These are phyloP conservation scores for Planococcus citri DNA, from an alignment of 1,140 invertebrate genomes.

Conservation along the genomic window DNA sequence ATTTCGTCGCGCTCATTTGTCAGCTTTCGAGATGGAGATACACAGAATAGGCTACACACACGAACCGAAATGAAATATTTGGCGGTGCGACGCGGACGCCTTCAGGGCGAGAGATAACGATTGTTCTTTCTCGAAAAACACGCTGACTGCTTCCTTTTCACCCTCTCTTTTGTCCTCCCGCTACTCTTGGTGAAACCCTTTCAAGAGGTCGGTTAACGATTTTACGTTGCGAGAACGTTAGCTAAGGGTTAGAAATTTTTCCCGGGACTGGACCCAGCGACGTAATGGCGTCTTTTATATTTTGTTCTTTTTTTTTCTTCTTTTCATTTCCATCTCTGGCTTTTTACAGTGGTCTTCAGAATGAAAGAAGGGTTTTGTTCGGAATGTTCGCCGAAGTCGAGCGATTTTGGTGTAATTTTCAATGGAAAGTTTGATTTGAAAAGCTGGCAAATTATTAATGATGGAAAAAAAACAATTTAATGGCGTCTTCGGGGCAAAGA, in stretches of 20 bases:
- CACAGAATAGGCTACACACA: too few relatives aligned
- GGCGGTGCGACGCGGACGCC: background rate
- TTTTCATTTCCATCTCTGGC: background rate
- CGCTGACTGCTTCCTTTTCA: background rate
- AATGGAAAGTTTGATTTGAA: too few relatives aligned
- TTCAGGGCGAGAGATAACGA: slow-evolving; percentile 5
- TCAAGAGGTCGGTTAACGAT: slow-evolving; percentile 1
- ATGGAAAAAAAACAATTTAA: too few relatives aligned
- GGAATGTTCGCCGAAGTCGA: too few relatives aligned
- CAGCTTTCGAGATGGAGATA: background rate
- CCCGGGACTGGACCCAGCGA: background rate
- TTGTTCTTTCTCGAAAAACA: slow-evolving; percentile 1
- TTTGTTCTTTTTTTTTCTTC: background rate
- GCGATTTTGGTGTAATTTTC: too few relatives aligned
- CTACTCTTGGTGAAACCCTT: background rate
- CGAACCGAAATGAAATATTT: background rate
- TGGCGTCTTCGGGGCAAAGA: too few relatives aligned
- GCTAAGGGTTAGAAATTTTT: background rate
- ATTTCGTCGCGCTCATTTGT: background rate
- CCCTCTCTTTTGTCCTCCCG: background rate
- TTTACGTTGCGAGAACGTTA: background rate
- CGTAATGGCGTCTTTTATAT: background rate
- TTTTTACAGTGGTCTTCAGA: too few relatives aligned
- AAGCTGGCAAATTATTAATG: too few relatives aligned
- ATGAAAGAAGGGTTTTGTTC: too few relatives aligned